Conservation (phyloP, 2,113 vertebrate species). For the Uria lomvia region DNA sequence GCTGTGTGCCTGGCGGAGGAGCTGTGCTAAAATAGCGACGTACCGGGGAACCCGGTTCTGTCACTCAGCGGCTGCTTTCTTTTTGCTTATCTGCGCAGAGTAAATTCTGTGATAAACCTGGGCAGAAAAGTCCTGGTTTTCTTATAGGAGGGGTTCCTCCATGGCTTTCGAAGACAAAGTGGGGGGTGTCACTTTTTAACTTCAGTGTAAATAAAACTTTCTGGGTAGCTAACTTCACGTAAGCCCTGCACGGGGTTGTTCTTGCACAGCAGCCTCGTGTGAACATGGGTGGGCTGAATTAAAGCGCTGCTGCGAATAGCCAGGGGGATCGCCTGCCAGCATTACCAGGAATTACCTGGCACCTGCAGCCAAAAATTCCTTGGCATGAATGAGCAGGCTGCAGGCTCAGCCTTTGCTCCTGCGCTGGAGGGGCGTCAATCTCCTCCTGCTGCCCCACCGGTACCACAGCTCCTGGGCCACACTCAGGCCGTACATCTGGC, state of each 20-base stretch:
- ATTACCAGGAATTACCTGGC: neutral
- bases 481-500: neutral
- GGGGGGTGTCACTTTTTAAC: neutral
- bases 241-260: neutral
- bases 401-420: neutral
- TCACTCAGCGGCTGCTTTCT: neutral
- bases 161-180: neutral
- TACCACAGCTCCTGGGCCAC: neutral
- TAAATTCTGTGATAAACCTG: neutral
- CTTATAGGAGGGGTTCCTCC: neutral
- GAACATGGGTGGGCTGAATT: neutral
- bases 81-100: neutral
- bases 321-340: neutral
- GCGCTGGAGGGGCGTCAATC: neutral
- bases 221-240: neutral
- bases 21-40: neutral
- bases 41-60: neutral
- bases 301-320: neutral
- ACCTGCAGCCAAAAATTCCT: slow-evolving; percentile 3
- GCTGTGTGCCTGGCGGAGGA: neutral
- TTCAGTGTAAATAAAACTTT: neutral
- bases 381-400: neutral
- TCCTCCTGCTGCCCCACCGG: neutral
- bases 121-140: neutral
- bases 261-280: neutral